Conservation (phyloP, 2,113 vertebrate species). For the Petroica traversi region DNA sequence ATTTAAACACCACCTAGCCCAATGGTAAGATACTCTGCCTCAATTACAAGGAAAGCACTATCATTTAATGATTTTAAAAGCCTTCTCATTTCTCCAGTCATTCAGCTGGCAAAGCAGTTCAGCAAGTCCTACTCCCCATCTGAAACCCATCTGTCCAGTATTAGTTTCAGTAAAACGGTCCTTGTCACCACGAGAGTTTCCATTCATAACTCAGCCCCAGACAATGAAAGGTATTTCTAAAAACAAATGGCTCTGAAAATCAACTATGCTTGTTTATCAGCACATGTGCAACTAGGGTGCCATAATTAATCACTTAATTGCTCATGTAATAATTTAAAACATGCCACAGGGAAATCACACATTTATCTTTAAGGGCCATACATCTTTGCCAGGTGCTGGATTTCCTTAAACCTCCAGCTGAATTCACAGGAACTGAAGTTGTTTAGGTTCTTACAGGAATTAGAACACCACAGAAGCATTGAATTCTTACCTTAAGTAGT, state of each 20-base stretch:
- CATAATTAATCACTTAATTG: slow-evolving; percentile 13
- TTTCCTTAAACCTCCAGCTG: not conserved
- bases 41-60: slow-evolving; percentile 7
- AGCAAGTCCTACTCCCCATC: not conserved
- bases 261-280: not conserved
- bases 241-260: not conserved
- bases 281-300: not conserved
- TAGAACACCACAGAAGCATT: not conserved
- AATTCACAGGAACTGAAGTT: not conserved
- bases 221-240: not conserved
- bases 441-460: not conserved
- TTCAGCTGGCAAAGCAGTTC: not conserved
- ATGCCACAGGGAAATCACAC: slow-evolving; percentile 5
- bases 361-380: not conserved
- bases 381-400: not conserved
- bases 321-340: slow-evolving; percentile 17
- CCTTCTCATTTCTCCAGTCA: slow-evolving; percentile 32
- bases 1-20: not conserved
- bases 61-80: slow-evolving; percentile 33
- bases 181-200: not conserved
- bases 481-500: slow-evolving; percentile 82
- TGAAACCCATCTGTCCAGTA: slow-evolving; percentile 40
- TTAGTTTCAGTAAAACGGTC: not conserved
- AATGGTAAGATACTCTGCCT: not conserved
- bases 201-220: not conserved